A percentile compares a stretch with the other conserved stretches of the same genome.
These are phyloP conservation scores for Lomographa bimaculata DNA, from an alignment of 2,888 invertebrate genomes.

Conservation along the genomic window DNA sequence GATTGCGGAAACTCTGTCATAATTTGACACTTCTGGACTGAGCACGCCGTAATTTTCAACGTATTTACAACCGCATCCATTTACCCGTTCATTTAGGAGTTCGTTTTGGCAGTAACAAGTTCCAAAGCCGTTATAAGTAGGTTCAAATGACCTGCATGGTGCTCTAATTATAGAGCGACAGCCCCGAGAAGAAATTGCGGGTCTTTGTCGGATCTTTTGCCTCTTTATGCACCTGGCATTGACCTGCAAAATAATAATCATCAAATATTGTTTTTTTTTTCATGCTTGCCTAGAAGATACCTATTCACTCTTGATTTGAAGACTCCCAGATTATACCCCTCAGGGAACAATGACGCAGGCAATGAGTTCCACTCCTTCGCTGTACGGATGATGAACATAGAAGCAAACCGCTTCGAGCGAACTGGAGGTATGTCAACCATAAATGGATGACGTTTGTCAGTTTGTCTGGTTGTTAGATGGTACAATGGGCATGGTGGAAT, in stretches of 20 bases:
- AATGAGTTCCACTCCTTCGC: too few relatives aligned
- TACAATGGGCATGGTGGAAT: too few relatives aligned
- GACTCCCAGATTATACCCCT: too few relatives aligned
- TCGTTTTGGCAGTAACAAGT: slow-evolving; percentile 17
- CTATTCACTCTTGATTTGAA: too few relatives aligned
- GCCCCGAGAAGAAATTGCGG: background rate
- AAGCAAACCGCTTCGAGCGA: too few relatives aligned
- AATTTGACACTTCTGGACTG: slow-evolving; percentile 14
- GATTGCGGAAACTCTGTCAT: slow-evolving; percentile 14
- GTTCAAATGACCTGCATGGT: slow-evolving; percentile 6
- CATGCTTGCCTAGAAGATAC: too few relatives aligned
- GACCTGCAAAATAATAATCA: slow-evolving; percentile 23
- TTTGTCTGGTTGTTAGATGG: too few relatives aligned
- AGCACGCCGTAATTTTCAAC: slow-evolving; percentile 16
- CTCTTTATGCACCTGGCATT: slow-evolving; percentile 22
- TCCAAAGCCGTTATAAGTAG: slow-evolving; percentile 11
- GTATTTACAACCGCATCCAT: slow-evolving; percentile 21
- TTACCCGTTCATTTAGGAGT: slow-evolving; percentile 16
- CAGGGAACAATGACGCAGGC: too few relatives aligned
- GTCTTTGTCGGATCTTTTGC: slow-evolving; percentile 13
- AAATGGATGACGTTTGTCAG: too few relatives aligned
- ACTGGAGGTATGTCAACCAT: too few relatives aligned
- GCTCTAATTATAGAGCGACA: background rate
- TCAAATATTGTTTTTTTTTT: too few relatives aligned
- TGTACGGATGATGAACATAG: too few relatives aligned